phyloP scores from a whole-genome alignment of 64 coral and sea anemone species.

The Actinia tenebrosa region DNA sequence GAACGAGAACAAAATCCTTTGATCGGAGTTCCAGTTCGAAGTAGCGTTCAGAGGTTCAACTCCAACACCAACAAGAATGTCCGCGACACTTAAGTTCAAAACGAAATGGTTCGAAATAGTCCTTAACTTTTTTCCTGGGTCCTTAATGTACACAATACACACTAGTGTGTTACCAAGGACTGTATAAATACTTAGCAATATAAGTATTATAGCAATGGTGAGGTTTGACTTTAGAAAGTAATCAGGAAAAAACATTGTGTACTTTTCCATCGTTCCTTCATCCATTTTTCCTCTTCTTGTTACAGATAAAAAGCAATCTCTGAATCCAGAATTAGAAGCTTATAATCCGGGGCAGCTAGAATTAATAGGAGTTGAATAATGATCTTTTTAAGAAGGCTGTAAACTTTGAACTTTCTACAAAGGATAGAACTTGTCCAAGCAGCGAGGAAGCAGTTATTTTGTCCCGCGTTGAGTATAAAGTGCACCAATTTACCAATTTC shows the following conservation, averaged over 20 bases:
- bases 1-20: constrained; percentile 21
- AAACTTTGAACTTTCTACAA: too few relatives aligned
- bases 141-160: constrained; percentile 35
- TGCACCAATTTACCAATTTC: neutral
- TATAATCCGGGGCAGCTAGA: too few relatives aligned
- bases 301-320: too few relatives aligned
- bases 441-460: too few relatives aligned
- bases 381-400: too few relatives aligned
- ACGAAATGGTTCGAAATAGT: constrained; percentile 39
- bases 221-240: constrained; percentile 28
- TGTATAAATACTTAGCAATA: constrained; percentile 25
- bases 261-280: neutral
- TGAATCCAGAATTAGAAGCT: too few relatives aligned
- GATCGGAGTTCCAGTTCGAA: constrained; percentile 16
- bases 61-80: constrained; percentile 33
- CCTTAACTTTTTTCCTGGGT: constrained; percentile 34
- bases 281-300: neutral
- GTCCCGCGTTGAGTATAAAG: neutral
- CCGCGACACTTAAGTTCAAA: constrained; percentile 34
- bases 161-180: constrained; percentile 44
- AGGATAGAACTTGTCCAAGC: too few relatives aligned
- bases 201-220: constrained; percentile 26
- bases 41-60: constrained; percentile 41
- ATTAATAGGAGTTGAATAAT: too few relatives aligned
- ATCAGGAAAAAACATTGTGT: constrained; percentile 17